Evolutionary conservation across 2,113 vertebrate genomes (phyloP), one percentile per base, ranked within the genome.

Genomic region (Semnornis frantzii): DNA sequence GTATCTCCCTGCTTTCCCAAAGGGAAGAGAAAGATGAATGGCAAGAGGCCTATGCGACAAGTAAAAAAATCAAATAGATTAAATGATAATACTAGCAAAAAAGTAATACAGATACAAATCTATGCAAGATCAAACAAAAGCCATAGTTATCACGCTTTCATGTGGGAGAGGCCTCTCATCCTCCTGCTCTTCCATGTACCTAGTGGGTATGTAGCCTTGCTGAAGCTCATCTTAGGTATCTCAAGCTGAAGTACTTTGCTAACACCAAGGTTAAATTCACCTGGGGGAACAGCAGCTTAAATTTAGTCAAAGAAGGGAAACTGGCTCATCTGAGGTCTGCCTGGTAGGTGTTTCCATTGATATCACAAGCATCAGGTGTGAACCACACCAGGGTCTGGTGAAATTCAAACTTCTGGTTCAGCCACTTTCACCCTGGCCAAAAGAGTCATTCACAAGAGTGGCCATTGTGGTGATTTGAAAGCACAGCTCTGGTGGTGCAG

Each of bases 301-400:
- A 28, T 58, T 15, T 10, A 50, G 65, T 8, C 44, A 21, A 42
- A 55, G 65, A 65, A 27, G 33, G 18, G 30, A 88, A 60, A 82
- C 0, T 0, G 4, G 44, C 2, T 82, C 27, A 39, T 70, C 25
- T 78, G 76, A 65, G 34, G 34, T 77, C 15, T 20, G 24, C 15
- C 19, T 70, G 19, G n/a, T 12, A 60, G 37, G 30, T 1, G 2
- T n/a, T 28, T 18, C 15, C n/a, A 34, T 34, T 19, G 12, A 12
- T 8, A 64, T n/a, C 34, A 42, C 14, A 55, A 42, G 5, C 12
- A 44, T 2, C 55, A 63, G 5, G 12, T 24, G 2, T 19, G 30
- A 50, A 6, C 50, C 48, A 60, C n/a, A 50, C 10, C 0, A 1
- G 23, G 12, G 12, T 58, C 44, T 8, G 10, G 10, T 0, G 0